These are phyloP conservation scores for Eristalis pertinax DNA, from an alignment of 2,888 invertebrate genomes.

Conservation along the genomic window DNA sequence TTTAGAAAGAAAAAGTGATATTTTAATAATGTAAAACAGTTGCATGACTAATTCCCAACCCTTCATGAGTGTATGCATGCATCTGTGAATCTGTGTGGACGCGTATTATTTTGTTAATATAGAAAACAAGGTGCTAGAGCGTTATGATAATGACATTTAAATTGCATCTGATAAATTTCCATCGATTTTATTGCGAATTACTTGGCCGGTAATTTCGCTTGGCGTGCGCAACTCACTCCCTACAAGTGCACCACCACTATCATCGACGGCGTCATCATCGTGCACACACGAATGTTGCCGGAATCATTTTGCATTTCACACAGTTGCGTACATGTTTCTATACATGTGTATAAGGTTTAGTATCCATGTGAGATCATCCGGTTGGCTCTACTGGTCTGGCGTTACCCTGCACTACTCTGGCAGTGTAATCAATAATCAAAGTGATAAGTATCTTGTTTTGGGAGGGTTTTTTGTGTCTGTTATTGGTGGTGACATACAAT, in stretches of 20 bases:
- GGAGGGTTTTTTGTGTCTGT: slow-evolving; percentile 18
- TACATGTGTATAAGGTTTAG: slow-evolving; percentile 40
- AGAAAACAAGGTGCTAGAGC: slow-evolving; percentile 61
- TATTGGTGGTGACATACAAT: slow-evolving; percentile 62
- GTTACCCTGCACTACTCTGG: slow-evolving; percentile 53
- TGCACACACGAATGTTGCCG: slow-evolving; percentile 20
- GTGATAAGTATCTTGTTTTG: slow-evolving; percentile 80
- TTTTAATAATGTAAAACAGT: slow-evolving; percentile 32
- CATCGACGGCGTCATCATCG: neutral
- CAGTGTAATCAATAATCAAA: slow-evolving; percentile 80
- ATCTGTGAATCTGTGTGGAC: neutral
- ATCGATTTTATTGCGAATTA: slow-evolving; percentile 55
- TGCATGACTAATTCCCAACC: slow-evolving; percentile 35
- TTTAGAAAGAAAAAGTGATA: neutral
- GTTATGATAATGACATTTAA: slow-evolving; percentile 76
- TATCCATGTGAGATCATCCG: slow-evolving; percentile 60
- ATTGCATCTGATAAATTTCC: slow-evolving; percentile 73
- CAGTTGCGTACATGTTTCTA: slow-evolving; percentile 32
- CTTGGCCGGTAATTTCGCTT: slow-evolving; percentile 56
- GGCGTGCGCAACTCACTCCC: slow-evolving; percentile 35
- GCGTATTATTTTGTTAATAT: slow-evolving; percentile 40
- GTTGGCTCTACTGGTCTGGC: slow-evolving; percentile 1
- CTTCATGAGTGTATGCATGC: neutral
- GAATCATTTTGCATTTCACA: slow-evolving; percentile 4
- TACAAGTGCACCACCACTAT: neutral